Conservation (phyloP, 2,797 vertebrate genomes). For the Chelmon rostratus region DNA sequence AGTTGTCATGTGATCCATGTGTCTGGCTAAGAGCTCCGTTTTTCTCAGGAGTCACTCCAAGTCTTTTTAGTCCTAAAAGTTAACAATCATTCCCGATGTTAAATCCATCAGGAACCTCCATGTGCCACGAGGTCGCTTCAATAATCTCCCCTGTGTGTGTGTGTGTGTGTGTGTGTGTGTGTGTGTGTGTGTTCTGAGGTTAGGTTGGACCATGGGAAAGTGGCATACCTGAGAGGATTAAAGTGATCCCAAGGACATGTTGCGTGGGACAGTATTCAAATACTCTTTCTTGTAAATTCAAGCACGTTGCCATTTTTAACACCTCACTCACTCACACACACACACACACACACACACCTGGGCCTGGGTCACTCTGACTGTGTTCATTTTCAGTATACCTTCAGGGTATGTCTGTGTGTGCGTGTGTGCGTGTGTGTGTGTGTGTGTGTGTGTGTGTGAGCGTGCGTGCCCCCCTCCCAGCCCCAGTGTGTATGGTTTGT, state of each 20-base stretch:
- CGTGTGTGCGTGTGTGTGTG: constrained; percentile 4
- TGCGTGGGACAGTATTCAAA: constrained; percentile 68
- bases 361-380: constrained; percentile 7
- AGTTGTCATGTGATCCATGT: constrained; percentile 81
- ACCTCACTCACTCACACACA: constrained; percentile 38
- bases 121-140: constrained; percentile 82
- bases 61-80: constrained; percentile 80
- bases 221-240: constrained; percentile 83
- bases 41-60: constrained; percentile 83
- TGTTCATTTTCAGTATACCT: constrained; percentile 10
- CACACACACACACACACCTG: too few relatives aligned
- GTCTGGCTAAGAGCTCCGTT: constrained; percentile 75
- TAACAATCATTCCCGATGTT: constrained; percentile 85
- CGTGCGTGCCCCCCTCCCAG: neutral
- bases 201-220: constrained; percentile 82
- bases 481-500: constrained; percentile 58
- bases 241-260: constrained; percentile 74
- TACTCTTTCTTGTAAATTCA: constrained; percentile 69
- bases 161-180: constrained; percentile 58
- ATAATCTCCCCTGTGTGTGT: constrained; percentile 78
- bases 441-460: neutral
- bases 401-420: constrained; percentile 2
- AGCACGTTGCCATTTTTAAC: constrained; percentile 42
- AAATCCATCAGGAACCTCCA: constrained; percentile 85
- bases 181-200: constrained; percentile 57